Percentiles rank a stretch among this genome's conserved stretches.
Evolutionary conservation across 2,797 vertebrate genomes (phyloP).

Genomic region (Huso huso): DNA sequence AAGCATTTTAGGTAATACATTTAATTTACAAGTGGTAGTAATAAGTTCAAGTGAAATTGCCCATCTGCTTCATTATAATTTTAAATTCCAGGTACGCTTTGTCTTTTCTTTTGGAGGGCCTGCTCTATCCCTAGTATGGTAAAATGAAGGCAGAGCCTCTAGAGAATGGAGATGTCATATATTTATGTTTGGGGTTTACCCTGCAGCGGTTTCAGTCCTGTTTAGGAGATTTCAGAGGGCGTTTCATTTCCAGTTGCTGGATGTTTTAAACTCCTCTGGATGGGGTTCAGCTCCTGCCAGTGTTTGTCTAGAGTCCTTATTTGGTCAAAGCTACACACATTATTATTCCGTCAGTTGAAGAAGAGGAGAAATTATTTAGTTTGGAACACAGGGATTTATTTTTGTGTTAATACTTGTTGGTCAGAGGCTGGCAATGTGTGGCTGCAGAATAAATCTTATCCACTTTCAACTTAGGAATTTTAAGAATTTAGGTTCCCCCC

Average conservation of each 20-base stretch:
- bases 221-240: slow-evolving; percentile 19
- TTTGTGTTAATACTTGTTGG: background rate
- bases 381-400: slow-evolving; percentile 35
- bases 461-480: background rate
- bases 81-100: too few relatives aligned
- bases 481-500: slow-evolving; percentile 6
- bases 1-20: too few relatives aligned
- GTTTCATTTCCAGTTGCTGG: slow-evolving; percentile 23
- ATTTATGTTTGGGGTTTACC: slow-evolving; percentile 3
- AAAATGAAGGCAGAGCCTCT: background rate
- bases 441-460: background rate
- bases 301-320: slow-evolving; percentile 59
- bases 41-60: too few relatives aligned
- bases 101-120: background rate
- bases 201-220: slow-evolving; percentile 14
- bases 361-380: slow-evolving; percentile 36
- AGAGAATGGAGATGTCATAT: background rate
- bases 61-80: too few relatives aligned
- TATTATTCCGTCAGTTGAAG: slow-evolving; percentile 36
- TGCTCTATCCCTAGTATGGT: slow-evolving; percentile 16
- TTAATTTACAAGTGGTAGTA: too few relatives aligned
- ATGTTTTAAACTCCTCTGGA: background rate
- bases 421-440: slow-evolving; percentile 21
- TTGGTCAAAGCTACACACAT: slow-evolving; percentile 59
- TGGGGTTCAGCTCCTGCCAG: slow-evolving; percentile 17